Evolutionary conservation across 2,113 vertebrate species (phyloP), one percentile per base, ranked within the genome.

Genomic region (Hylia prasina): DNA sequence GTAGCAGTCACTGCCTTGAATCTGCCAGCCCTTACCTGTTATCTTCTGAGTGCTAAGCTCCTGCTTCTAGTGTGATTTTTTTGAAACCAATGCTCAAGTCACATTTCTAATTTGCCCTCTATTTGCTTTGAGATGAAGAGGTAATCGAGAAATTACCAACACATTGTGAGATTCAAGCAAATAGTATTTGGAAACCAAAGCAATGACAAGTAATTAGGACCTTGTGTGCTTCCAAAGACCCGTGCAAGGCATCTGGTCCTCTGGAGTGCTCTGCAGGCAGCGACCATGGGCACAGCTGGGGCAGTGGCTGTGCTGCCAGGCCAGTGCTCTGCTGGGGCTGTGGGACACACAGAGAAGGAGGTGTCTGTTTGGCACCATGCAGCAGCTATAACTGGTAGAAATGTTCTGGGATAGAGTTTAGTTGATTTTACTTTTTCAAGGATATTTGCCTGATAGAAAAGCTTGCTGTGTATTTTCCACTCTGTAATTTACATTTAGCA

Each of bases 241-340:
- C 1, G 30, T 24, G 31, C 50, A 4, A 7, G 9, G 4, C 12
- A 5, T 25, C 37, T 37, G 84, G 35, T 7, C 7, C 50, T 35
- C 20, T 24, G 17, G 33, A 37, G 23, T 8, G 28, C 13, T 0
- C 44, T 6, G 13, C 1, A 13, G 60, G 15, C 58, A 40, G 64
- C 11, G 53, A 13, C 42, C 30, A 5, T 2, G 19, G 63, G 25
- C 0, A 2, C 13, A 23, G 1, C 3, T 3, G 66, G 56, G 50
- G 30, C 45, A 13, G 13, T 0, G 0, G 24, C 51, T 11, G 21
- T 7, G 20, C 48, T 57, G 15, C 47, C 48, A 11, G 58, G 50
- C 42, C 35, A 21, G n/a, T 1, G 40, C 40, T 45, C 64, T 31
- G 30, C 23, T 11, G 5, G 6, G 35, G 78, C 54, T 13, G 7